phyloP scores from a whole-genome alignment of 30 jellyfish, hydroid and myxozoan species.

The Hydra vulgaris region DNA sequence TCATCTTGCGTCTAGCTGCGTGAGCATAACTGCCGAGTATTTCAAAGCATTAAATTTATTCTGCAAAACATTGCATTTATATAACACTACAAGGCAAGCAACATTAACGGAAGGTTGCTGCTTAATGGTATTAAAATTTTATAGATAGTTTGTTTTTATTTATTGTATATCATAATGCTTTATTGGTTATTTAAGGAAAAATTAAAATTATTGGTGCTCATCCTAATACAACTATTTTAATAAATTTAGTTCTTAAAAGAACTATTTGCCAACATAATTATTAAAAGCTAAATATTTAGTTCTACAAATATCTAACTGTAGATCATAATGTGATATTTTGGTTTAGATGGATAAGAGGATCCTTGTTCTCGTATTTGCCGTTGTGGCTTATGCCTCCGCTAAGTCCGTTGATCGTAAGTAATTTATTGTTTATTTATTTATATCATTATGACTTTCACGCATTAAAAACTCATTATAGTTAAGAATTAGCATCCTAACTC shows the following conservation, averaged over 20 bases:
- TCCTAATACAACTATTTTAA: too few relatives aligned
- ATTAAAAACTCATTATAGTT: too few relatives aligned
- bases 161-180: too few relatives aligned
- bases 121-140: background rate
- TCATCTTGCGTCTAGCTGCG: background rate
- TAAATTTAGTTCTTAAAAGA: too few relatives aligned
- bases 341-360: conserved; percentile 31
- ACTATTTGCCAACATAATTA: background rate
- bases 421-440: background rate
- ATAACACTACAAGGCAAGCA: background rate
- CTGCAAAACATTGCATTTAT: background rate
- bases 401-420: conserved; percentile 35
- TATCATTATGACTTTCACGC: background rate
- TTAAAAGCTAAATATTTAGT: background rate
- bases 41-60: background rate
- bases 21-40: background rate
- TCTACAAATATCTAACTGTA: background rate
- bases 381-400: conserved; percentile 36
- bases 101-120: background rate
- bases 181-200: too few relatives aligned
- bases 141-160: too few relatives aligned
- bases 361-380: conserved; percentile 14
- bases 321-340: background rate
- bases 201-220: too few relatives aligned
- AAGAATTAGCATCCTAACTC: too few relatives aligned